Percentiles rank a stretch among this genome's conserved stretches.
Conservation (phyloP, 2,888 invertebrate species). For the Lithophane ornitopus region DNA sequence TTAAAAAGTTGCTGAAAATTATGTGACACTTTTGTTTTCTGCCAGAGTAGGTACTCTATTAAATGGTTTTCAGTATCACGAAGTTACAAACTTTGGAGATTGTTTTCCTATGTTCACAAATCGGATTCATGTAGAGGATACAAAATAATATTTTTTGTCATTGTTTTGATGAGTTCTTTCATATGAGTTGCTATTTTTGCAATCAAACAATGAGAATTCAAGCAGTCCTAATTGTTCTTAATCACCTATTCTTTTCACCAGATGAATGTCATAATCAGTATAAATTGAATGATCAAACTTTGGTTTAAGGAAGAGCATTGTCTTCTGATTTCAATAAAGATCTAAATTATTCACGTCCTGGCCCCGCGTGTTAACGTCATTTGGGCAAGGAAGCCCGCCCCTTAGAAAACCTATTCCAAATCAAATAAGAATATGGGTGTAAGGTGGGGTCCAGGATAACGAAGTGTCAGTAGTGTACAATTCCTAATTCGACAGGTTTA, state of each 20-base stretch:
- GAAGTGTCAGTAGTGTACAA: background rate
- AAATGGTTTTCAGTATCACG: conserved; percentile 57
- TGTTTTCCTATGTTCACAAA: conserved; percentile 48
- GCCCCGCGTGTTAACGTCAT: background rate
- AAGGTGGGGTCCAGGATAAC: background rate
- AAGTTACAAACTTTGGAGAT: conserved; percentile 53
- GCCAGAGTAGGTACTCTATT: conserved; percentile 36
- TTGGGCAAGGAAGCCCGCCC: background rate
- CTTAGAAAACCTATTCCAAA: conserved; percentile 24
- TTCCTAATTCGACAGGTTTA: background rate
- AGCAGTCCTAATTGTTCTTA: background rate
- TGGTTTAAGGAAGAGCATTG: conserved; percentile 13
- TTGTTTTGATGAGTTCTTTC: conserved; percentile 26
- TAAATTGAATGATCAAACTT: conserved; percentile 34
- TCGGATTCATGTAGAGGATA: conserved; percentile 33
- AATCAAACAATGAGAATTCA: background rate
- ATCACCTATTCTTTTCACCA: background rate
- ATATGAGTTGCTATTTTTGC: background rate
- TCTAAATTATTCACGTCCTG: conserved; percentile 31
- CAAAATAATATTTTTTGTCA: conserved; percentile 26
- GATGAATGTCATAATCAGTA: conserved; percentile 21
- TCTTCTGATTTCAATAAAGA: conserved; percentile 28
- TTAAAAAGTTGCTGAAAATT: conserved; percentile 5
- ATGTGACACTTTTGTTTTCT: conserved; percentile 22
- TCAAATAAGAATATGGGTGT: conserved; percentile 24